Percentiles rank a stretch among this genome's conserved stretches.
Evolutionary conservation across 2,113 vertebrate species (phyloP).

Genomic region (Stigmatopora argus): DNA sequence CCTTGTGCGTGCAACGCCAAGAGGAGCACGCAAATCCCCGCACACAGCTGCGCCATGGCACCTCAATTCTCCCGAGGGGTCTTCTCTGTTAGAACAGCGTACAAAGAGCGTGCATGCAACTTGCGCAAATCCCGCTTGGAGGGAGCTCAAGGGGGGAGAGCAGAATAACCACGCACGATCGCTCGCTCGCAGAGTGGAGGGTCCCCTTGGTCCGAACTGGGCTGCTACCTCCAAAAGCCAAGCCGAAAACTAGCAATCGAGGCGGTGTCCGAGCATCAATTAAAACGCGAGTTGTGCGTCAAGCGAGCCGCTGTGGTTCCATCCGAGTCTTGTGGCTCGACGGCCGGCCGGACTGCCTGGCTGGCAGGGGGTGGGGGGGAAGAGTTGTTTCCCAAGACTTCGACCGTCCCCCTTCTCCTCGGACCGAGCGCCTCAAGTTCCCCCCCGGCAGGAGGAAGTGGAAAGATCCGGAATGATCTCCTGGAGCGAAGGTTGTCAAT

Average conservation of each 20-base stretch:
- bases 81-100: slow-evolving; percentile 41
- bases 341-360: neutral
- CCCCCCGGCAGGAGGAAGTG: neutral
- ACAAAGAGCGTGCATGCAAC: slow-evolving; percentile 64
- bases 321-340: slow-evolving; percentile 24
- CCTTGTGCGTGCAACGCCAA: slow-evolving; percentile 64
- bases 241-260: neutral
- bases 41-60: slow-evolving; percentile 63
- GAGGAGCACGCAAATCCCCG: slow-evolving; percentile 66
- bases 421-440: slow-evolving; percentile 32
- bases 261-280: slow-evolving; percentile 38
- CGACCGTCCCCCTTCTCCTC: slow-evolving; percentile 4
- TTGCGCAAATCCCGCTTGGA: slow-evolving; percentile 61
- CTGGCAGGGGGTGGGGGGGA: slow-evolving; percentile 27
- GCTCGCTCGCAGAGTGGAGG: neutral
- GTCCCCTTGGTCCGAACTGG: neutral
- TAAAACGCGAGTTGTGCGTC: slow-evolving; percentile 14
- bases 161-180: no score
- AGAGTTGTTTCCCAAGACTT: slow-evolving; percentile 47
- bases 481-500: neutral
- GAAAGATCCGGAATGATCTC: neutral
- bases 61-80: slow-evolving; percentile 56
- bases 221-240: slow-evolving; percentile 1
- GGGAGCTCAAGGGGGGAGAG: neutral
- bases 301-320: slow-evolving; percentile 50